Evolutionary conservation across 2,888 invertebrate genomes (phyloP), one percentile per base, ranked within the genome.

Genomic region (Philopedon plagiatum): DNA sequence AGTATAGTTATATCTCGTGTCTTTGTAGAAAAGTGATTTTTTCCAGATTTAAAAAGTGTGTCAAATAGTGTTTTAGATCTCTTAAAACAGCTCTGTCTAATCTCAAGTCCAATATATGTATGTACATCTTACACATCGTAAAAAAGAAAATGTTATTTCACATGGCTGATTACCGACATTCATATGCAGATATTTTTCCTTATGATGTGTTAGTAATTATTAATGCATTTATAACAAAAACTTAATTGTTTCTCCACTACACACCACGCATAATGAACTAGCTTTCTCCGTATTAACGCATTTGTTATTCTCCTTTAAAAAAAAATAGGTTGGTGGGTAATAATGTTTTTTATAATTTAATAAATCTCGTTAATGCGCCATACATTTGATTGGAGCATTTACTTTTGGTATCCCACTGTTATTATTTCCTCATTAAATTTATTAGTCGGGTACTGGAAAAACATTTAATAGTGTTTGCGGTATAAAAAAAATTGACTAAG

Each of bases 301-400:
- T 54, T 54, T 54, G 51, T 29, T 54, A 54, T 29, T 54, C 29
- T 29, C 8, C 29, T 54, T 54, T 13, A 21, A 13, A 29, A 54
- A 54, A 51, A 54, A 54, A 29, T 51, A 51, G 51, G 51, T 51
- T 51, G 51, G 51, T 54, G 29, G 51, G 51, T 54, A 29, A 29
- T 15, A 29, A 29, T 46, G 11, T 46, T 21, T 46, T 21, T 46
- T 46, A 46, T 21, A 21, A 21, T 46, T 46, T 46, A 21, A 15
- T 46, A 18, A 29, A 29, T 13, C 13, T 54, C 29, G 29, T 29
- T 54, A 54, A 54, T 9, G 8, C 8, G 29, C 15, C 15, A 0
- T 29, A 15, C 13, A 13, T 15, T 29, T 54, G 13, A 21, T 29
- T 54, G 29, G 15, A 9, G 51, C 29, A 29, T 15, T 54, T 29